Base-by-base conservation (phyloP, 2,888 invertebrate species). In the Eulithis prunata region DNA sequence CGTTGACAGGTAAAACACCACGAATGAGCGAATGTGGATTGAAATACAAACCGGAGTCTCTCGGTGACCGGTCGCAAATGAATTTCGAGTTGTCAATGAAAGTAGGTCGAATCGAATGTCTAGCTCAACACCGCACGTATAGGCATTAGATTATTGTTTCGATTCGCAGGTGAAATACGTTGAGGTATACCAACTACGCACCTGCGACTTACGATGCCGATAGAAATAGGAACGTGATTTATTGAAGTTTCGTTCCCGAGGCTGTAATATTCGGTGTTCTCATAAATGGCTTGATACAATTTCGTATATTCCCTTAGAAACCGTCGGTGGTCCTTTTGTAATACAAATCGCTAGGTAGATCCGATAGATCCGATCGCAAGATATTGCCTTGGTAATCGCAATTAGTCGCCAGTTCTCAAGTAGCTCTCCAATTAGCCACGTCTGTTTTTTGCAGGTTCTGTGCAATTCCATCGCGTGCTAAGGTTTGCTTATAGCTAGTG, bases 31-130 rank as follows among this genome's bases (percentile, higher is more conserved):
- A 74, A 75, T 68, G 71, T 57, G 66, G 68, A 73, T 78, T 76
- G 71, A 75, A 78, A 77, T 76, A 74, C 74, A 73, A 80, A 76
- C 72, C 69, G 68, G 70, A 72, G 67, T 74, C 74, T 78, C 71
- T 74, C 77, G 71, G 78, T 78, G 75, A 74, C 75, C 77, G 75
- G 78, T 79, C 75, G 75, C 80, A 77, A 83, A 78, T 84, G 79
- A 85, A 85, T 90, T 88, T 89, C 86, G 80, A 81, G 78, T 84
- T 83, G 81, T 82, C 80, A 82, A 85, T 80, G 87, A 90, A 90
- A 90, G 89, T 89, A 79, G 88, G 89, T 86, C 88, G 80, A 75
- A 54, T 63, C 45, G 59, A 66, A 78, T 76, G 85, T 87, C 85
- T 86, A 79, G 78, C 79, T 80, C 71, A 75, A 75, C 71, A 72